phyloP scores from a whole-genome alignment of 2,113 vertebrate species.

The Onychostoma macrolepis region DNA sequence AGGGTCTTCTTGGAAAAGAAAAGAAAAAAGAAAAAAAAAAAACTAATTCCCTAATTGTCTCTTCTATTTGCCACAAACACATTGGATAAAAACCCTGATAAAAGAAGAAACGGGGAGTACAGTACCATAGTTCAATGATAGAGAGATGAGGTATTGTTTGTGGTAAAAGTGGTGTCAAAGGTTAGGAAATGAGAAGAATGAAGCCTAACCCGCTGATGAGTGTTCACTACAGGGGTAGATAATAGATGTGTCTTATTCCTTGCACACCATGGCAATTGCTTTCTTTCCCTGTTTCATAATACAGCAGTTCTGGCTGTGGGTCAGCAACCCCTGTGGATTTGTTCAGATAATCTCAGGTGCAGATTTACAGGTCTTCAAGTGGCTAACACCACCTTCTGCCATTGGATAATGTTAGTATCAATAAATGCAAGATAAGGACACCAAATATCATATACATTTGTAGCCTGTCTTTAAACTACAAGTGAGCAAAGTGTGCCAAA shows the following conservation, averaged over 20 bases:
- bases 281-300: not conserved
- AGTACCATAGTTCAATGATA: constrained; percentile 13
- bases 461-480: not conserved
- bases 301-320: constrained; percentile 11
- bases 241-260: not conserved
- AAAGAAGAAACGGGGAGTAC: not conserved
- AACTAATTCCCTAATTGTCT: constrained; percentile 31
- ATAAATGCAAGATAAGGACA: not conserved
- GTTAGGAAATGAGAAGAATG: constrained; percentile 11
- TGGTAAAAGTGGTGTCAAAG: not conserved
- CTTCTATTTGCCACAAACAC: not conserved
- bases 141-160: constrained; percentile 9
- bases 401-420: not conserved
- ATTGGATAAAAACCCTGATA: constrained; percentile 20
- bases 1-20: constrained; percentile 21
- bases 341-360: not conserved
- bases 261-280: constrained; percentile 27
- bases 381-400: not conserved
- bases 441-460: not conserved
- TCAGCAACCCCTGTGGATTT: constrained; percentile 5
- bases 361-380: too few relatives aligned
- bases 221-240: not conserved
- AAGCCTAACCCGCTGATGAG: not conserved
- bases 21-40: not conserved
- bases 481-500: too few relatives aligned